Base-by-base conservation (phyloP, 92 coral and sea anemone species). In the Heliopora coerulea region DNA sequence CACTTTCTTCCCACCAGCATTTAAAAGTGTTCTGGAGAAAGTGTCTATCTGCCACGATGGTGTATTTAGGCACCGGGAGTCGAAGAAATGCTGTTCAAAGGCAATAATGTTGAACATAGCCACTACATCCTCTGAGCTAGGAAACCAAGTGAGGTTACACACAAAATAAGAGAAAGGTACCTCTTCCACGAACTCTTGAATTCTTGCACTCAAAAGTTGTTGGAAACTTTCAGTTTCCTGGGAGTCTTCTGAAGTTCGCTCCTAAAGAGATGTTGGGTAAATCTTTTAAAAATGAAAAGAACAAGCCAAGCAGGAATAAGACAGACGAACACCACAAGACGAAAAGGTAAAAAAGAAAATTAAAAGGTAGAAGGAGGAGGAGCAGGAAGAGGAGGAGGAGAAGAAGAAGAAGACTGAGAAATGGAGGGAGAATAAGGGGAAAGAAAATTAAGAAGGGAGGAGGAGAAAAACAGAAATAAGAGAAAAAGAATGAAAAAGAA, bases 161-260 rank as follows among this genome's bases (percentile, higher is more conserved):
- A n/a, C n/a, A n/a, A n/a, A n/a, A n/a, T n/a, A 62, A 1, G 67
- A n/a, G 15, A 26, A 40, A 31, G 59, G 26, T 52, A 93, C 98
- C 95, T 93, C 98, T 84, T 93, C 98, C 5, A 93, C 98, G 68
- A 93, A 93, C 72, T 93, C 98, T 62, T 91, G 97, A 58, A 93
- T 93, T 54, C 98, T 90, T 49, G 98, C 98, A 18, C 91, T 90
- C 20, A 93, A 86, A 42, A 93, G 84, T 83, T 93, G 96, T 49
- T 93, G 98, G 72, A 93, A 93, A 56, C 96, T 91, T 67, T 93
- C 98, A 11, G 89, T 96, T 72, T 93, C 98, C 59, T 88, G 89
- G 2, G 98, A 93, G 62, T 93, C 98, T 83, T 93, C 98, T 9
- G 98, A 91, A 30, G 96, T 93, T 64, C 98, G 81, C 65, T 93